Evolutionary conservation across 2,113 vertebrate genomes (phyloP).

Genomic region (Syngnathoides biaculeatus): DNA sequence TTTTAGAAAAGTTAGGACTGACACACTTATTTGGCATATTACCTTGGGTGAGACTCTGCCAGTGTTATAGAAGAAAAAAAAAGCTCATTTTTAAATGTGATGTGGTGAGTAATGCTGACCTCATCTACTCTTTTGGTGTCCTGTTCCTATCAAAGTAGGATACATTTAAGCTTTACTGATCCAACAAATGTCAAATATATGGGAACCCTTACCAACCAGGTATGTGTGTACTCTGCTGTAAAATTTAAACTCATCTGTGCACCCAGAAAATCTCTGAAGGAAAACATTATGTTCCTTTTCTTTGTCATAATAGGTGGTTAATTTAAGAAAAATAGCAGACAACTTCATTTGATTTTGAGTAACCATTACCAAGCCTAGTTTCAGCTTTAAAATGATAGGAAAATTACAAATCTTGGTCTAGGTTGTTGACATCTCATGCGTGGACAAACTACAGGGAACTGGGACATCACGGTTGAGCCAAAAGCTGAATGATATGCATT

Average conservation of each 20-base stretch:
- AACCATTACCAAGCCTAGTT: no score
- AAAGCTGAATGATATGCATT: no score
- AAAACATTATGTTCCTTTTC: no score
- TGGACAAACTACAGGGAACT: no score
- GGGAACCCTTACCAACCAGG: slow-evolving; percentile 13
- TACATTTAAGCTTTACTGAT: slow-evolving; percentile 35
- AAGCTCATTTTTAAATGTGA: slow-evolving; percentile 62
- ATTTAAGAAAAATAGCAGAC: no score
- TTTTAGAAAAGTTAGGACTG: slow-evolving; percentile 46
- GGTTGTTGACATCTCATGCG: no score
- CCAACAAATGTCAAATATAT: slow-evolving; percentile 20
- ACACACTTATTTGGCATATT: slow-evolving; percentile 31
- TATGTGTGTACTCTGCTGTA: neutral
- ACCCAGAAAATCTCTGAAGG: neutral
- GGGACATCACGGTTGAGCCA: no score
- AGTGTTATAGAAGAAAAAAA: slow-evolving; percentile 14
- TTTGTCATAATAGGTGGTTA: no score
- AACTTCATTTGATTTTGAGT: no score
- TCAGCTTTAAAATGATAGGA: no score
- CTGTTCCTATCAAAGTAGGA: slow-evolving; percentile 41
- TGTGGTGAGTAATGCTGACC: slow-evolving; percentile 62
- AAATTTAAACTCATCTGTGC: neutral
- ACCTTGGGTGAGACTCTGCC: slow-evolving; percentile 20
- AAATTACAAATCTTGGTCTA: no score
- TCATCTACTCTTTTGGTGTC: slow-evolving; percentile 39